A percentile compares a stretch with the other conserved stretches of the same genome.
Evolutionary conservation across 1,140 invertebrate species (phyloP).

Genomic region (Chelonus insularis): DNA sequence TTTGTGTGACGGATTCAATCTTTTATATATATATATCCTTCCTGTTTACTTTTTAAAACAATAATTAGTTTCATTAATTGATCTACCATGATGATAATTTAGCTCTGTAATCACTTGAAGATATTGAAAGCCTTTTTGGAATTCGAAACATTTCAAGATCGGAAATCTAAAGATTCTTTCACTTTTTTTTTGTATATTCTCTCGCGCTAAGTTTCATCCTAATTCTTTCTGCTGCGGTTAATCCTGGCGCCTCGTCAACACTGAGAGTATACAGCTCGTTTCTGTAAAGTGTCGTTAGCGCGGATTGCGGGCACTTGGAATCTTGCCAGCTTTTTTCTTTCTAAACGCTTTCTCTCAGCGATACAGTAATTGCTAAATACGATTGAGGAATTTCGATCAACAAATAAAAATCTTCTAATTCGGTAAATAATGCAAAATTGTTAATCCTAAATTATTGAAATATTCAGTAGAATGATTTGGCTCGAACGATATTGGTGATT

Average conservation of each 20-base stretch:
- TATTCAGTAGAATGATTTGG: too few relatives aligned
- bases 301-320: conserved; percentile 21
- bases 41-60: too few relatives aligned
- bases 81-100: too few relatives aligned
- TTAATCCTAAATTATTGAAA: too few relatives aligned
- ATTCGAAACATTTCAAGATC: too few relatives aligned
- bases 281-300: conserved; percentile 20
- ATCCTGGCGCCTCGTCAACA: conserved; percentile 13
- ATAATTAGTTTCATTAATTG: too few relatives aligned
- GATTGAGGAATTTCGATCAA: conserved; percentile 13
- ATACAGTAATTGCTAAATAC: conserved; percentile 18
- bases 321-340: conserved; percentile 16
- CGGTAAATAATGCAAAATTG: not conserved
- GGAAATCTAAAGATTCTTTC: too few relatives aligned
- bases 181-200: not conserved
- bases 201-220: conserved; percentile 1
- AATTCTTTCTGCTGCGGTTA: conserved; percentile 9
- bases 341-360: conserved; percentile 18
- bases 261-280: conserved; percentile 2
- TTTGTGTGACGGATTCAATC: too few relatives aligned
- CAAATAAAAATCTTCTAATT: not conserved
- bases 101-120: too few relatives aligned
- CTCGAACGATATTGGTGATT: too few relatives aligned
- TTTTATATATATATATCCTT: too few relatives aligned
- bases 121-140: too few relatives aligned